These are phyloP conservation scores for Anguilla marmorata DNA, from an alignment of 2,797 vertebrate genomes.

Conservation along the genomic window DNA sequence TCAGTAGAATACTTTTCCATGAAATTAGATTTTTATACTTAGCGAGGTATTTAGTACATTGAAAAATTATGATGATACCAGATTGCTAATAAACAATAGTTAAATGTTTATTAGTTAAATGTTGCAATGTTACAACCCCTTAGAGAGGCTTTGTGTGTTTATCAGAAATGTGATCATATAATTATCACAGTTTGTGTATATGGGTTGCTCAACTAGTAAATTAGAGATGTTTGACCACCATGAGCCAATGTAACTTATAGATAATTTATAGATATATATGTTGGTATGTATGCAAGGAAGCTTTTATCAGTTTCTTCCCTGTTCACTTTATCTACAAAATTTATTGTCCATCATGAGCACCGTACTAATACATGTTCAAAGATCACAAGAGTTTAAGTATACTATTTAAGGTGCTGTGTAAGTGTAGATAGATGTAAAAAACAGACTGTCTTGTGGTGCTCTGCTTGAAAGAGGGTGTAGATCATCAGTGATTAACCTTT, in stretches of 20 bases:
- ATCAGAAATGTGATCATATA: not conserved
- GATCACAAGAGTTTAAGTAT: not conserved
- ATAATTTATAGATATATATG: not conserved
- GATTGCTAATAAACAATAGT: not conserved
- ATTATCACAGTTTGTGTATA: not conserved
- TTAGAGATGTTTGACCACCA: not conserved
- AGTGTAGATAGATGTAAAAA: conserved; percentile 11
- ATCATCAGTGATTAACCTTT: conserved; percentile 59
- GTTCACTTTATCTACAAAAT: not conserved
- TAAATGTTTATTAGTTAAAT: not conserved
- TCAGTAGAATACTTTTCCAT: not conserved
- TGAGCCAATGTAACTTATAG: not conserved
- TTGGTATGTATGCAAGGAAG: not conserved
- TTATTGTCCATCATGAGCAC: not conserved
- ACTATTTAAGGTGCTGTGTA: not conserved
- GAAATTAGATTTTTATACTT: not conserved
- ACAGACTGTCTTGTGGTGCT: conserved; percentile 40
- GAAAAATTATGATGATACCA: not conserved
- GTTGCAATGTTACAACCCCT: not conserved
- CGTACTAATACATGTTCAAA: not conserved
- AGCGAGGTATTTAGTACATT: not conserved
- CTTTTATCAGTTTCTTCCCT: not conserved
- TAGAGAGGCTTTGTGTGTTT: not conserved
- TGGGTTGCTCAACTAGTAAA: not conserved
- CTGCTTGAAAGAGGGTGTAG: conserved; percentile 41